Base-by-base conservation (phyloP, 2,888 invertebrate species). In the Apamea epomidion region DNA sequence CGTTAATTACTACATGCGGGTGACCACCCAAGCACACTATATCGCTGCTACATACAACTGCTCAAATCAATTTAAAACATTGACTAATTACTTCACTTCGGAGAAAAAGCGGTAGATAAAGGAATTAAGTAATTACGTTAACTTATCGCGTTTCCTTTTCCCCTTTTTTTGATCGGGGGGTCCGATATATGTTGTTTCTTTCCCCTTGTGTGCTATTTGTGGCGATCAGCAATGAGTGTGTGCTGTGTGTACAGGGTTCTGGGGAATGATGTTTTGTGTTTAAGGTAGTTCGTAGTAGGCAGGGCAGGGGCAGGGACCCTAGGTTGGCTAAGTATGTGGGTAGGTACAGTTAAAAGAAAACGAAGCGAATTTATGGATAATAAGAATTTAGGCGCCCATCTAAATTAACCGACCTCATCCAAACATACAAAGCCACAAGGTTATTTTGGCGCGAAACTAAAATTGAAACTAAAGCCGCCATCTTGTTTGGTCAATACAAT, bases 1-100 rank as follows among this genome's bases (percentile, higher is more conserved):
- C 78, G 88, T 92, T 93, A 92, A 94, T 94, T 92, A 62, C 65
- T 79, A 79, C 89, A 94, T 94, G 92, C 93, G 94, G 94, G 94
- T 89, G 91, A 90, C 89, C 87, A 78, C 75, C 81, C 83, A 80
- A 79, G 79, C 86, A 75, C 80, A 14, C 78, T 76, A 89, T 91
- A 89, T 54, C 58, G 29, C 12, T 54, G 16, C 16, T 32, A n/a
- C 37, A 32, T 73, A 21, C 86, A 80, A 85, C 89, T 87, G 87
- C 87, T 86, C 78, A 79, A 83, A 83, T 88, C 87, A 87, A 89
- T 90, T 90, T 82, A 82, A 85, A 82, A 78, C 80, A 84, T 82
- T 78, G 76, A 77, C 62, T 88, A 88, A 89, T 89, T 88, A 85
- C 80, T 82, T 78, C 14, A 85, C 69, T 81, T 58, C 14, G 60